Percentiles rank a stretch among this genome's conserved stretches.
Evolutionary conservation across 2,113 vertebrate species (phyloP).

Genomic region (Taxidea taxus): DNA sequence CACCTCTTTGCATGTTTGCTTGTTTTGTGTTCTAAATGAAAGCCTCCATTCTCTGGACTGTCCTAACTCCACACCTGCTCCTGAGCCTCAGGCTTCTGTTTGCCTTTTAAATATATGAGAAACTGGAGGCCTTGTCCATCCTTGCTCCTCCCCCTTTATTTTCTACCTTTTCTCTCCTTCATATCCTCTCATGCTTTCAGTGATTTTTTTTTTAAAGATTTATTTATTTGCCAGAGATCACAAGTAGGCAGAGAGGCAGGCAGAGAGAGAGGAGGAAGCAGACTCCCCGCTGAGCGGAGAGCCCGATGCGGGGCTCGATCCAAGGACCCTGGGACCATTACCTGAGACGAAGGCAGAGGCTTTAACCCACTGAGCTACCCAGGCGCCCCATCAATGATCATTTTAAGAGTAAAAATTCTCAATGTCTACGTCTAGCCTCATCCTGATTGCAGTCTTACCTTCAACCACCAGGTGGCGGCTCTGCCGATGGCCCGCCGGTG

Average conservation of each 20-base stretch:
- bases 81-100: background rate
- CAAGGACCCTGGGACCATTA: too few species aligned
- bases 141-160: background rate
- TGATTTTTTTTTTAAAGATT: too few species aligned
- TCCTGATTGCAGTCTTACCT: background rate
- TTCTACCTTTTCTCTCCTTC: background rate
- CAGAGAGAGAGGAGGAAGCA: too few species aligned
- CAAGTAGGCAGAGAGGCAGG: too few species aligned
- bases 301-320: too few species aligned
- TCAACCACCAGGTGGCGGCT: background rate
- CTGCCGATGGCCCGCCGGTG: background rate
- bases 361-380: too few species aligned
- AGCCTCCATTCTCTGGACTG: background rate
- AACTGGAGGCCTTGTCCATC: background rate
- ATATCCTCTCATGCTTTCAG: background rate
- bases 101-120: background rate
- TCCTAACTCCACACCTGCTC: background rate
- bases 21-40: background rate
- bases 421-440: background rate
- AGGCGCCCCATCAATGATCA: too few species aligned
- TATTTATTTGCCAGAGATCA: too few species aligned
- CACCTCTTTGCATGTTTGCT: background rate
- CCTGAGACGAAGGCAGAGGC: too few species aligned
- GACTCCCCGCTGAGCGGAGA: too few species aligned
- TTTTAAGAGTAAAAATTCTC: conserved; percentile 6